phyloP scores from a whole-genome alignment of 2,113 vertebrate species.

The Hydrochoerus hydrochaeris region DNA sequence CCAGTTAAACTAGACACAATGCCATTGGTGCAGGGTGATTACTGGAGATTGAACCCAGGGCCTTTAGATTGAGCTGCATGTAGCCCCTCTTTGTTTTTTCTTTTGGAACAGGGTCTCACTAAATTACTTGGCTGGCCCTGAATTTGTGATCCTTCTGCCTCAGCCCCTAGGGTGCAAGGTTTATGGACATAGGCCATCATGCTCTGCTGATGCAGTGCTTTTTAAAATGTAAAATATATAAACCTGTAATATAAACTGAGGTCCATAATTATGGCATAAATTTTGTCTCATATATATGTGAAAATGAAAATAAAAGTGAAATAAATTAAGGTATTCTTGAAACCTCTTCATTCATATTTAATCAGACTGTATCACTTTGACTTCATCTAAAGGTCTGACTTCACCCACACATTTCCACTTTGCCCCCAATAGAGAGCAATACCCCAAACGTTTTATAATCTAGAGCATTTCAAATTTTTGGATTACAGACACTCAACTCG shows the following conservation, averaged over 20 bases:
- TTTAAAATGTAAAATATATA: not conserved
- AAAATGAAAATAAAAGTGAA: not conserved
- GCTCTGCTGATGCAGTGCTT: not conserved
- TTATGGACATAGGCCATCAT: not conserved
- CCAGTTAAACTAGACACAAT: not conserved
- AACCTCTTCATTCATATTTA: not conserved
- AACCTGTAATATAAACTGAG: not conserved
- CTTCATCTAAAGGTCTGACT: not conserved
- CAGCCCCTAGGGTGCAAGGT: not conserved
- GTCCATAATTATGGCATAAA: not conserved
- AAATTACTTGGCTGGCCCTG: not conserved
- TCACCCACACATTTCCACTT: not conserved
- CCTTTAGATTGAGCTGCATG: not conserved
- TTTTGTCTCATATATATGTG: not conserved
- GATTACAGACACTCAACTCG: too few relatives aligned
- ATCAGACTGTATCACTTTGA: not conserved
- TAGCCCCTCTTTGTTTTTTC: not conserved
- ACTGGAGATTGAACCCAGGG: not conserved
- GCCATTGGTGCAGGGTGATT: not conserved
- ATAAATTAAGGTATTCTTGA: not conserved
- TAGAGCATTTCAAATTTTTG: not conserved
- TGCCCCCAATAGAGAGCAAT: not conserved
- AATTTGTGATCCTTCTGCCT: not conserved
- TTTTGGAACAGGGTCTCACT: not conserved
- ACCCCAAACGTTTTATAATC: not conserved